Evolutionary conservation across 2,888 invertebrate genomes (phyloP).

Genomic region (Drosophila sordidula): DNA sequence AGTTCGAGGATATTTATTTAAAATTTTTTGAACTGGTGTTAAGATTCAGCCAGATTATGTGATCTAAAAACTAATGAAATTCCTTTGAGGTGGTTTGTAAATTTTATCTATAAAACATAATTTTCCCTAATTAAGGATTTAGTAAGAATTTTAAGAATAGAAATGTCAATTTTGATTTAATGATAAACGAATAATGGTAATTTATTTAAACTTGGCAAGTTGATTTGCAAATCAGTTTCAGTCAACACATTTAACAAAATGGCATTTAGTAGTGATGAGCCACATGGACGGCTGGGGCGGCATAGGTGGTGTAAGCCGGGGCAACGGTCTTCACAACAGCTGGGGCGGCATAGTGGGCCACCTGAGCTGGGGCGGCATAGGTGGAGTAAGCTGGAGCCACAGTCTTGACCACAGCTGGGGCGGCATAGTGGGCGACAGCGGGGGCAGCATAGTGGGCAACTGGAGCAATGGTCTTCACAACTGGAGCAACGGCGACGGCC

Average conservation of each 20-base stretch:
- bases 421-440: constrained; percentile 38
- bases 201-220: constrained; percentile 52
- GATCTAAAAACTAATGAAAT: no score
- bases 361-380: constrained; percentile 48
- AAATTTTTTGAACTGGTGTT: no score
- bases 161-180: neutral
- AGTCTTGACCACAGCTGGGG: constrained; percentile 61
- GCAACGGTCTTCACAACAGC: constrained; percentile 50
- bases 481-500: constrained; percentile 54
- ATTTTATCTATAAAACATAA: no score
- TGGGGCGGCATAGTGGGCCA: constrained; percentile 50
- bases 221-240: constrained; percentile 40
- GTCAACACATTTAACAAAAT: constrained; percentile 56
- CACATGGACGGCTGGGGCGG: constrained; percentile 50
- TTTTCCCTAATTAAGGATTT: no score
- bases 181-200: constrained; percentile 21
- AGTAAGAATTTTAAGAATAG: no score
- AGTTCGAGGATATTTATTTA: no score
- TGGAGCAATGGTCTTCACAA: constrained; percentile 51
- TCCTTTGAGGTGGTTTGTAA: no score
- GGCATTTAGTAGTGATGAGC: constrained; percentile 62
- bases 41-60: no score
- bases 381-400: constrained; percentile 37
- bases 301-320: constrained; percentile 39
- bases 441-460: constrained; percentile 53